Percentiles rank a stretch among this genome's conserved stretches.
These are phyloP conservation scores for Saccostrea cuccullata DNA, from an alignment of 1,140 invertebrate species.

Conservation along the genomic window DNA sequence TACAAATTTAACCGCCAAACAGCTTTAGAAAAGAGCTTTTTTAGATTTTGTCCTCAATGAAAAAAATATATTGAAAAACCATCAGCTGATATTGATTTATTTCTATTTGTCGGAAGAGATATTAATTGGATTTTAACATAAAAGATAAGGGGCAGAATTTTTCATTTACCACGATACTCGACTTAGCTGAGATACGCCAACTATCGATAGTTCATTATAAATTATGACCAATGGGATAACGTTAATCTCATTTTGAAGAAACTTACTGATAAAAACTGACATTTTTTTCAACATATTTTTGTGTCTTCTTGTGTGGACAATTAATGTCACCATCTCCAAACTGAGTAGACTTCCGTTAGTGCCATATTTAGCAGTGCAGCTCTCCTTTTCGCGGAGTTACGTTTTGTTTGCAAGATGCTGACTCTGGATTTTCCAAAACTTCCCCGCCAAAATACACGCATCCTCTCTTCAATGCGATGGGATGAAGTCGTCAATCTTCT, in stretches of 20 bases:
- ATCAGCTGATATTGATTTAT: conserved; percentile 1
- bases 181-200: not conserved
- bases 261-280: not conserved
- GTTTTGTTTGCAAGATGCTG: not conserved
- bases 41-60: too few species aligned
- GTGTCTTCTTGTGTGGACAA: too few species aligned
- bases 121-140: conserved; percentile 22
- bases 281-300: not conserved
- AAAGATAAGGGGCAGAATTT: conserved; percentile 27
- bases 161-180: conserved; percentile 3
- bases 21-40: not conserved
- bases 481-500: not conserved
- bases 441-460: not conserved
- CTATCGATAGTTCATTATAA: conserved; percentile 4
- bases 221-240: not conserved
- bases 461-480: conserved; percentile 19
- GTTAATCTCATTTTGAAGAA: not conserved
- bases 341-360: not conserved
- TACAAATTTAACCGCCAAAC: not conserved
- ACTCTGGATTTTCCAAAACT: conserved; percentile 2
- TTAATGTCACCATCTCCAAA: not conserved
- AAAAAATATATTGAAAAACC: not conserved
- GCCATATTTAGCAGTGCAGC: not conserved
- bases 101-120: not conserved
- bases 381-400: not conserved